phyloP scores from a whole-genome alignment of 2,888 invertebrate species.

The Trachelus stipa region DNA sequence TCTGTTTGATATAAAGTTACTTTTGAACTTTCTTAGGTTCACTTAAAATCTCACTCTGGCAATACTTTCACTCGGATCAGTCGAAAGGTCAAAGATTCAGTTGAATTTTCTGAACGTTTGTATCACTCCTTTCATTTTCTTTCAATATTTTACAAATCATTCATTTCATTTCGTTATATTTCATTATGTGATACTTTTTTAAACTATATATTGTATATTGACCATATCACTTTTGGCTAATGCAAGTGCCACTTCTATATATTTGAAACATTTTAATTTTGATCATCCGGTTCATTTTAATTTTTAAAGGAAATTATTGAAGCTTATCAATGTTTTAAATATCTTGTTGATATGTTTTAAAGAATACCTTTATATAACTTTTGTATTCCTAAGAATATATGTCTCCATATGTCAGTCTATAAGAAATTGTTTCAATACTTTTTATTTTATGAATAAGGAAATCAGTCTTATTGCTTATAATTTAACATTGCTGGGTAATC shows the following conservation, averaged over 20 bases:
- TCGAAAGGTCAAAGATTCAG: not conserved
- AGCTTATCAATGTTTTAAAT: not conserved
- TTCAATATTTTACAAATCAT: not conserved
- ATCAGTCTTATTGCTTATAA: not conserved
- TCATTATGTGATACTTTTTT: not conserved
- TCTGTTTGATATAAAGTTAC: not conserved
- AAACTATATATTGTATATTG: not conserved
- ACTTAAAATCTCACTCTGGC: not conserved
- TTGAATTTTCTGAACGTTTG: not conserved
- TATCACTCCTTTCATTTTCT: not conserved
- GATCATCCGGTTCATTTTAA: not conserved
- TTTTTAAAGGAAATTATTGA: not conserved
- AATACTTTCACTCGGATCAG: not conserved
- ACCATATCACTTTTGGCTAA: not conserved
- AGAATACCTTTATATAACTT: not conserved
- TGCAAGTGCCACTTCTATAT: not conserved
- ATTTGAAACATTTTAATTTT: not conserved
- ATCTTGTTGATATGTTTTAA: not conserved
- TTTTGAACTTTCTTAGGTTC: not conserved
- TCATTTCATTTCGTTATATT: not conserved
- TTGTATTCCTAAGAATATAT: not conserved
- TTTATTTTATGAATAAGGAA: no score
- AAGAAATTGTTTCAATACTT: no score
- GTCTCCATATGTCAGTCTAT: not conserved
- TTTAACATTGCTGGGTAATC: slow-evolving; percentile 14